Conservation (phyloP, 2,113 vertebrate species). For the Egretta garzetta region DNA sequence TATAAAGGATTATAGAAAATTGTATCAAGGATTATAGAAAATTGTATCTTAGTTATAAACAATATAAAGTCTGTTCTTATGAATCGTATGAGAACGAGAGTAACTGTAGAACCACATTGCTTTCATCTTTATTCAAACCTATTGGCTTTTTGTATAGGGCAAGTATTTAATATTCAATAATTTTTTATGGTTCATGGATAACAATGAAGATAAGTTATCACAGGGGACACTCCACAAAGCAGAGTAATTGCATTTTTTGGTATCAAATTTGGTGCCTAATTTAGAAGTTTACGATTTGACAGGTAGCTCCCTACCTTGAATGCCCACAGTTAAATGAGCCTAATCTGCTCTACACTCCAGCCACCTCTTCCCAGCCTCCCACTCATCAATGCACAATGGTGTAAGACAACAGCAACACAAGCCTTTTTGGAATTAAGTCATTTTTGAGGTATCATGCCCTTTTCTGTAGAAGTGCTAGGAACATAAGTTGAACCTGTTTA, state of each 20-base stretch:
- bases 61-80: background rate
- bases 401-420: background rate
- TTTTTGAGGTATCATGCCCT: background rate
- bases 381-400: background rate
- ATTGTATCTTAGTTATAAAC: background rate
- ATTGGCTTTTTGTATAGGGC: background rate
- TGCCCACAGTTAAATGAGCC: background rate
- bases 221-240: background rate
- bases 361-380: background rate
- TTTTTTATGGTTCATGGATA: background rate
- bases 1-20: background rate
- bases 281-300: background rate
- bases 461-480: background rate
- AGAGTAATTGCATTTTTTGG: background rate
- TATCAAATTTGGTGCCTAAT: too few species aligned
- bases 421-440: background rate
- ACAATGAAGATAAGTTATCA: background rate
- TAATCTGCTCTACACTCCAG: background rate
- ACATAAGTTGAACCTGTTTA: background rate
- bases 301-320: background rate
- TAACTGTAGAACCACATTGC: background rate
- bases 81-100: background rate
- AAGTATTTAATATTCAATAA: background rate
- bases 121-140: background rate
- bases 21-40: background rate